Percentiles rank a stretch among this genome's conserved stretches.
These are phyloP conservation scores for Acanthopleura granulata DNA, from an alignment of 2,888 invertebrate genomes.

Conservation along the genomic window DNA sequence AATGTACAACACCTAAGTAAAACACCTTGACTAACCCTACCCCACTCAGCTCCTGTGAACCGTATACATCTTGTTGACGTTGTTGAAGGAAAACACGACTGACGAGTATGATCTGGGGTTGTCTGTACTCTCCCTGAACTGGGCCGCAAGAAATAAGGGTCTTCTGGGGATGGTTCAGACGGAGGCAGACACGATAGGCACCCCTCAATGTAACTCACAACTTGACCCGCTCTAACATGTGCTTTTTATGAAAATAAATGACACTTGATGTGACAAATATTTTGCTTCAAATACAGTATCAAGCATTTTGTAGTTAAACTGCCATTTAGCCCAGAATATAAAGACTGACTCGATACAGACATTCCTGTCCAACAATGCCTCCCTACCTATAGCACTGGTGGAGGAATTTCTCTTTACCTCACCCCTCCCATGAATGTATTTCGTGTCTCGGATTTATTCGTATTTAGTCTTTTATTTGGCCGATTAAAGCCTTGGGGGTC, in stretches of 20 bases:
- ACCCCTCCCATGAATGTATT: not conserved
- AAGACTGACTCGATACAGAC: not conserved
- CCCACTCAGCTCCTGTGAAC: too few relatives aligned
- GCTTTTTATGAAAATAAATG: conserved; percentile 10
- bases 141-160: too few relatives aligned
- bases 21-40: too few relatives aligned
- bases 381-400: too few relatives aligned
- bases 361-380: not conserved
- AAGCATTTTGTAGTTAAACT: not conserved
- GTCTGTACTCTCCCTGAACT: too few relatives aligned
- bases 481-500: not conserved
- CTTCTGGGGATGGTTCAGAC: too few relatives aligned
- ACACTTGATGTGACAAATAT: not conserved
- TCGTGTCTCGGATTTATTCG: not conserved
- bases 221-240: not conserved
- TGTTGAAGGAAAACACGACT: too few relatives aligned
- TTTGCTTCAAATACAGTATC: not conserved
- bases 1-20: too few relatives aligned
- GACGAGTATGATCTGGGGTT: too few relatives aligned
- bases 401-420: too few relatives aligned
- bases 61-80: too few relatives aligned
- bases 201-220: not conserved
- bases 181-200: too few relatives aligned
- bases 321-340: not conserved
- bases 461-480: conserved; percentile 5